A percentile compares a stretch with the other conserved stretches of the same genome.
Evolutionary conservation across 2,888 invertebrate genomes (phyloP).

Genomic region (Caenorhabditis zanzibari): DNA sequence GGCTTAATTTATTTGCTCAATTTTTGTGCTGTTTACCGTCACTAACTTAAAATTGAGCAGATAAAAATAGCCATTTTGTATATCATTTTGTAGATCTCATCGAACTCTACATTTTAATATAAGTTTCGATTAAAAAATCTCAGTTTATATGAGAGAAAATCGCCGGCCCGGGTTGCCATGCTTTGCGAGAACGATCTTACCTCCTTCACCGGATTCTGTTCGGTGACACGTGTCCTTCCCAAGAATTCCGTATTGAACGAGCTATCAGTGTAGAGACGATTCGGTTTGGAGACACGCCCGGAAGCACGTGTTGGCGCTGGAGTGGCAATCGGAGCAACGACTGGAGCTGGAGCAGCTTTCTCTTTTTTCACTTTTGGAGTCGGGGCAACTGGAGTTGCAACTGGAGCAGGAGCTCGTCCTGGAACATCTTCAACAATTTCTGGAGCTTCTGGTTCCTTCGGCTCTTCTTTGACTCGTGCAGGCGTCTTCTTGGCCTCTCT

Average conservation of each 20-base stretch:
- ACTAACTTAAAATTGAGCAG: too few relatives aligned
- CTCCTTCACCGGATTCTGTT: slow-evolving; percentile 46
- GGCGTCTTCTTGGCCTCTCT: not conserved
- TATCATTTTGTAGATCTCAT: too few relatives aligned
- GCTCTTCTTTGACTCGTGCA: not conserved
- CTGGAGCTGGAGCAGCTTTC: not conserved
- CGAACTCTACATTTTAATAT: too few relatives aligned
- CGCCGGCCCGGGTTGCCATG: too few relatives aligned
- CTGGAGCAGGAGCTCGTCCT: not conserved
- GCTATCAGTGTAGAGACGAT: slow-evolving; percentile 49
- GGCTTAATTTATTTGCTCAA: too few relatives aligned
- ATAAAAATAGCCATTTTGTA: too few relatives aligned
- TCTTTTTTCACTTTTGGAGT: not conserved
- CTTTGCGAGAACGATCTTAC: not conserved
- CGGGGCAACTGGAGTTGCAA: not conserved
- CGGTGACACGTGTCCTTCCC: slow-evolving; percentile 25
- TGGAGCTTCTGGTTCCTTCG: not conserved
- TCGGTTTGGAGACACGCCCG: slow-evolving; percentile 61
- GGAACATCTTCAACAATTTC: not conserved
- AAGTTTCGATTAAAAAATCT: too few relatives aligned
- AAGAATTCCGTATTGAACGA: slow-evolving; percentile 48
- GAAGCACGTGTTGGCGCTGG: slow-evolving; percentile 29
- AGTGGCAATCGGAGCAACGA: not conserved
- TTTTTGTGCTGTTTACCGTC: too few relatives aligned
- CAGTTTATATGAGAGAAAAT: too few relatives aligned